Percentiles rank a stretch among this genome's conserved stretches.
phyloP scores from a whole-genome alignment of 1,140 invertebrate species.

The Zaprionus camerounensis region DNA sequence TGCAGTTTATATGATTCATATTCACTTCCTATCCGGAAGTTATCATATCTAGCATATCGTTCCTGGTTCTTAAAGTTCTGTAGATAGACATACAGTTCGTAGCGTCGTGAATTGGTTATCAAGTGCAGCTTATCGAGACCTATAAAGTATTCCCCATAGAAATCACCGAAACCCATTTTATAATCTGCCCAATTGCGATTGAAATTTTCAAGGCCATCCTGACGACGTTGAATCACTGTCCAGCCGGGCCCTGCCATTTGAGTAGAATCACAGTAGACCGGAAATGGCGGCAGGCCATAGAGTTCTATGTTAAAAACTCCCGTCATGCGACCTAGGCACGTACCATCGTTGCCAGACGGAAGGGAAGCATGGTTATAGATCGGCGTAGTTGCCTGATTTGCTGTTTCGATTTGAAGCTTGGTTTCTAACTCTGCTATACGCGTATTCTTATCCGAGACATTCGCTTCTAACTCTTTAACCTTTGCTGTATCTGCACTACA shows the following conservation, averaged over 20 bases:
- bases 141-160: constrained; percentile 28
- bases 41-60: constrained; percentile 26
- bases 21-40: constrained; percentile 29
- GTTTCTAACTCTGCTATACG: not conserved
- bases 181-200: constrained; percentile 35
- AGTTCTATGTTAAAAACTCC: not conserved
- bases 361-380: not conserved
- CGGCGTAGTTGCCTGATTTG: not conserved
- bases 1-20: constrained; percentile 14
- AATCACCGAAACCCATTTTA: constrained; percentile 14
- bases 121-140: constrained; percentile 31
- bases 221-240: constrained; percentile 34
- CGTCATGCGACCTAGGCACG: not conserved
- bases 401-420: not conserved
- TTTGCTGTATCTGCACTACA: not conserved
- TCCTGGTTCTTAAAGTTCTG: constrained; percentile 17
- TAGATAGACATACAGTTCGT: constrained; percentile 36
- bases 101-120: constrained; percentile 18
- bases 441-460: not conserved
- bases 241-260: constrained; percentile 20
- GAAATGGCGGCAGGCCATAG: not conserved
- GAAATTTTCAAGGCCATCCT: constrained; percentile 27
- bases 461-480: not conserved
- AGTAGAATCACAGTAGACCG: constrained; percentile 20
- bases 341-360: not conserved